These are phyloP conservation scores for Chymomyza amoena DNA, from an alignment of 2,888 invertebrate species.

Conservation along the genomic window DNA sequence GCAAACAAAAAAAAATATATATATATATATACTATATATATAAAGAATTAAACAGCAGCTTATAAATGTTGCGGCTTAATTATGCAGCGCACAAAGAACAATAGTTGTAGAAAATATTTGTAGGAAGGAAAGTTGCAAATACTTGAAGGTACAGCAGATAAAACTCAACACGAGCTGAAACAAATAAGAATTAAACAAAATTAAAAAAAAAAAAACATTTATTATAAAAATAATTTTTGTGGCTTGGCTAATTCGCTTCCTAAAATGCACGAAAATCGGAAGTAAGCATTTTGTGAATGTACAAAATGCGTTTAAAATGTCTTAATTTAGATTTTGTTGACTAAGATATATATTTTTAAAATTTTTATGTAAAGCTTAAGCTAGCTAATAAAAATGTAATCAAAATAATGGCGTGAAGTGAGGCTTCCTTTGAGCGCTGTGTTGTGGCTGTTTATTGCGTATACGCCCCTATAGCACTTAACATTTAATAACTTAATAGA, in stretches of 20 bases:
- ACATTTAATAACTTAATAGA: constrained; percentile 38
- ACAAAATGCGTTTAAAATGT: no score
- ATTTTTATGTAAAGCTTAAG: no score
- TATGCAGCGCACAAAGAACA: constrained; percentile 41
- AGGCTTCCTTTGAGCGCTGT: no score
- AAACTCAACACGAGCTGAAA: constrained; percentile 15
- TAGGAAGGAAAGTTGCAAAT: constrained; percentile 59
- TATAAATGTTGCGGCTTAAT: constrained; percentile 46
- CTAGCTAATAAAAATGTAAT: no score
- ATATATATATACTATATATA: neutral
- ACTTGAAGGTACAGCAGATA: constrained; percentile 20
- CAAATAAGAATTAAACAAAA: constrained; percentile 34
- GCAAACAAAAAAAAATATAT: constrained; percentile 28
- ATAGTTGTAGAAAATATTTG: constrained; percentile 34
- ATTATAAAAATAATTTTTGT: constrained; percentile 3
- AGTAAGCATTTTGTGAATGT: neutral
- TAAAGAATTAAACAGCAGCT: constrained; percentile 26
- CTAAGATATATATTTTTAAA: neutral
- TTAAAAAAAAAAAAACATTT: neutral
- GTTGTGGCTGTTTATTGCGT: no score
- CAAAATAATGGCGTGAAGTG: no score
- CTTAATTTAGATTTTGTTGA: neutral
- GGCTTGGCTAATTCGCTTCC: neutral
- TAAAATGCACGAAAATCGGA: constrained; percentile 1
- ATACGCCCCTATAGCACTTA: constrained; percentile 18